Evolutionary conservation across 2,888 invertebrate genomes (phyloP), one percentile per base, ranked within the genome.

Genomic region (Trissolcus brochymenae): DNA sequence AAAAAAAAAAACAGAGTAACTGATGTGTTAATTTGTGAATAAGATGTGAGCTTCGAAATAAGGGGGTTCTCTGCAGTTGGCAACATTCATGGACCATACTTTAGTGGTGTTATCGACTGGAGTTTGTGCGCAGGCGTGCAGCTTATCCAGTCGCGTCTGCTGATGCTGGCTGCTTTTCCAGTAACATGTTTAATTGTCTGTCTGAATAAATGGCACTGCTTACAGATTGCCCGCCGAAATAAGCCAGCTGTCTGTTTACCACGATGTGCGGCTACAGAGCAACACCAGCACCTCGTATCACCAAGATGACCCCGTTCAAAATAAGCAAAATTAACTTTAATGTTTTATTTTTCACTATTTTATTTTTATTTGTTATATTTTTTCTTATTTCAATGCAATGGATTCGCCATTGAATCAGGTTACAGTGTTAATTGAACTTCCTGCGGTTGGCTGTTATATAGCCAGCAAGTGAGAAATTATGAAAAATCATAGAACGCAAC

Each of bases 71-170:
- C 60, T 68, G 71, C 64, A 72, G 78, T 75, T 78, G 75, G 72
- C 75, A 78, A 78, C 78, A 56, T 75, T 70, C 75, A 62, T 65
- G 72, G 65, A 55, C 71, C 71, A 56, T 62, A 65, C 71, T 75
- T 75, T 76, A 65, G 65, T 72, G 56, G 67, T 72, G 65, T 76
- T 78, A 78, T 78, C 78, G 78, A 76, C 75, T 72, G 35, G 65
- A 40, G 43, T 16, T 16, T 1, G 65, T 35, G 78, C 78, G 78
- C 78, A 78, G 35, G 78, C 78, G 72, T 68, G 60, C 46, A 17
- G 57, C 43, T 66, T 60, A 56, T 76, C 75, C 68, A 76, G 64
- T 76, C 57, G 35, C 35, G 61, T 74, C 73, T 56, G 51, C 56
- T 35, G 56, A 43, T 56, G 68, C 75, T 35, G 68, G 68, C 76